These are phyloP conservation scores for Stegastes partitus DNA, from an alignment of 2,113 vertebrate genomes.

Conservation along the genomic window DNA sequence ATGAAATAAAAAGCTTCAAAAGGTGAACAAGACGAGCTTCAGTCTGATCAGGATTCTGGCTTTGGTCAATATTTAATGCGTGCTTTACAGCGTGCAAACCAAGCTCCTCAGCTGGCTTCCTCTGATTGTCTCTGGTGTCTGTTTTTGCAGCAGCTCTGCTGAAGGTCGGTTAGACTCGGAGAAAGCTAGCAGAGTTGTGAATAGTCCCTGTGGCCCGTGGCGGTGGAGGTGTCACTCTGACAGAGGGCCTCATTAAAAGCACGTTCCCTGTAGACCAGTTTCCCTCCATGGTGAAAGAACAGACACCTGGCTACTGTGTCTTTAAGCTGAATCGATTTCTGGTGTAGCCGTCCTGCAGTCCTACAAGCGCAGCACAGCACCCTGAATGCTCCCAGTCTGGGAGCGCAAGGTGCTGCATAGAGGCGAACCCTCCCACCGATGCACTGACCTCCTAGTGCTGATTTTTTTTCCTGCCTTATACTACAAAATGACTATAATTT, in stretches of 20 bases:
- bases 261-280: slow-evolving; percentile 7
- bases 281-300: neutral
- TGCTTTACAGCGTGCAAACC: neutral
- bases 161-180: neutral
- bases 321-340: slow-evolving; percentile 11
- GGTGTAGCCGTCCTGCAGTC: too few species aligned
- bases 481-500: too few species aligned
- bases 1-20: too few species aligned
- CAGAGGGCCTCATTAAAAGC: slow-evolving; percentile 33
- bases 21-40: neutral
- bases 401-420: too few species aligned
- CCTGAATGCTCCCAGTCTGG: too few species aligned
- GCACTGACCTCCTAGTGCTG: too few species aligned
- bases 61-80: neutral
- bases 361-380: too few species aligned
- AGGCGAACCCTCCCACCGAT: too few species aligned
- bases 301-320: slow-evolving; percentile 27
- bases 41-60: neutral
- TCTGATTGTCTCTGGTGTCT: neutral
- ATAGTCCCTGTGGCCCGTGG: neutral
- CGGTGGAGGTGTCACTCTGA: slow-evolving; percentile 1
- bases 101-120: neutral
- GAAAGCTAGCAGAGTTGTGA: neutral
- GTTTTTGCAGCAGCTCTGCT: neutral
- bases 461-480: too few species aligned